Evolutionary conservation across 2,888 invertebrate species (phyloP).

Genomic region (Zhuqinia jingwanae): DNA sequence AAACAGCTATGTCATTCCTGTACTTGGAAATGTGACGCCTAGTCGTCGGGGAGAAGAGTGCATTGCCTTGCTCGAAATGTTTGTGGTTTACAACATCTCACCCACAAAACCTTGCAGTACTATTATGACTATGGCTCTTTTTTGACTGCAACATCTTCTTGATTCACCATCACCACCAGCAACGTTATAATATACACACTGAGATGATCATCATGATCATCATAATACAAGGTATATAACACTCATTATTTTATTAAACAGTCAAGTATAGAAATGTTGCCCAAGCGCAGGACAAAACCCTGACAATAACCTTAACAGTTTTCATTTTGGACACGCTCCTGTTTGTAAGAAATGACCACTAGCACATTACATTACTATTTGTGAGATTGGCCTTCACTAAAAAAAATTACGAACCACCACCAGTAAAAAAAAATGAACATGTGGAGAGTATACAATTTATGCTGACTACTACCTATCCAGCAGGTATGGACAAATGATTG

Average conservation of each 20-base stretch:
- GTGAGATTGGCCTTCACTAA: conserved; percentile 25
- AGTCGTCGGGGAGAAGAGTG: conserved; percentile 5
- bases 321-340: neutral
- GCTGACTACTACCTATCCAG: neutral
- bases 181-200: too few species aligned
- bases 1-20: too few species aligned
- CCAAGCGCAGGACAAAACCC: conserved; percentile 65
- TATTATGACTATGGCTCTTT: too few species aligned
- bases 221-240: too few species aligned
- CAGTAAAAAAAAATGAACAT: too few species aligned
- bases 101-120: conserved; percentile 11
- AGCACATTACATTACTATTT: neutral
- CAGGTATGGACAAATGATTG: conserved; percentile 10
- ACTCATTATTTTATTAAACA: neutral
- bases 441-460: neutral
- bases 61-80: conserved; percentile 53
- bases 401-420: neutral
- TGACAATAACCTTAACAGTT: conserved; percentile 53
- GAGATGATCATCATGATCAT: too few species aligned
- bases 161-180: neutral
- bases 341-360: too few species aligned
- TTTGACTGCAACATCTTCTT: too few species aligned
- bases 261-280: conserved; percentile 44
- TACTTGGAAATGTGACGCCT: too few species aligned
- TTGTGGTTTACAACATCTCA: conserved; percentile 5